Base-by-base conservation (phyloP, 2,888 invertebrate species). In the Noctua pronuba region DNA sequence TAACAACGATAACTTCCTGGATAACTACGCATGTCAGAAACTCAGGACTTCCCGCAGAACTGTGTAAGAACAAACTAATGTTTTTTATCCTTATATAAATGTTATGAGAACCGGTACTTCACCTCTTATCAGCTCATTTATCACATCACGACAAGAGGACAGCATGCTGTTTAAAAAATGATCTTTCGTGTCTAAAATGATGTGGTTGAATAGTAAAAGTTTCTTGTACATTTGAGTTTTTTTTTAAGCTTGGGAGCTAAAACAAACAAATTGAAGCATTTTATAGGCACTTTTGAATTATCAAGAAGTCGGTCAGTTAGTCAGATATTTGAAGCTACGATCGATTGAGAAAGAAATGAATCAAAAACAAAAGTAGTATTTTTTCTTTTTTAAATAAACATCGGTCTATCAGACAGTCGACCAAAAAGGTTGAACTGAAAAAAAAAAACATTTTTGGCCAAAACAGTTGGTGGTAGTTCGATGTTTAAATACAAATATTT, bases 81-180 rank as follows among this genome's bases (percentile, higher is more conserved):
- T 85, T 84, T 72, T 72, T 60, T 74, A 86, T 86, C 84, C 75
- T 75, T 73, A 83, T 70, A 58, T 65, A 49, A 77, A 82, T 82
- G 66, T 86, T 86, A 64, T 84, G 84, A 71, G 84, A 84, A 84
- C 80, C 74, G 70, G 75, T 68, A 71, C 80, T 71, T 65, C 18
- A 58, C 49, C 62, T 65, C 71, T 84, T 79, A 84, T 84, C 86
- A 83, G 84, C 75, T 86, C 58, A 86, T 84, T 84, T 68, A 84
- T 84, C 84, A 86, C 58, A 75, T 78, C 86, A 83, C 86, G 86
- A 84, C 84, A 75, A 84, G 71, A 41, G 44, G 69, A 73, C 84
- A 70, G 72, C 84, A 84, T 73, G 84, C 84, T 82, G 83, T 70
- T 83, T 85, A 82, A 83, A 85, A 82, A 85, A 82, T 82, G 82